Percentiles rank a stretch among this genome's conserved stretches.
Evolutionary conservation across 1,140 invertebrate species (phyloP).

Genomic region (Brachionus calyciflorus): DNA sequence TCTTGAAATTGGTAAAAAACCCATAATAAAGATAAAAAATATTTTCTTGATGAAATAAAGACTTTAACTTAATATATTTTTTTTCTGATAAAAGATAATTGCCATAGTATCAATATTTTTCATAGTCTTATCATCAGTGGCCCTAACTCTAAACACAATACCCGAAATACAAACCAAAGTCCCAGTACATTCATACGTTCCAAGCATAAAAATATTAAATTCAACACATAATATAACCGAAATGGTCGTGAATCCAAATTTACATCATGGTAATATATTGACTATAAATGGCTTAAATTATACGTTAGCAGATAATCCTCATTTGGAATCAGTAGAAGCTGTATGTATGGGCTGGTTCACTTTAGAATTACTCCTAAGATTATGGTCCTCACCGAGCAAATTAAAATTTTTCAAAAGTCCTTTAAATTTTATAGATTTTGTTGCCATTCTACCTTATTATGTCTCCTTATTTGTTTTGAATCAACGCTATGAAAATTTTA

Average conservation of each 20-base stretch:
- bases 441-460: conserved; percentile 99
- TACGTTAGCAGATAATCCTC: conserved; percentile 49
- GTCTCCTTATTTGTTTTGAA: conserved; percentile 62
- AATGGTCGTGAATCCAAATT: background rate
- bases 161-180: conserved; percentile 45
- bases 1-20: too few relatives aligned
- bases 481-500: conserved; percentile 33
- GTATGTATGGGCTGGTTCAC: conserved; percentile 75
- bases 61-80: background rate
- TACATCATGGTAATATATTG: background rate
- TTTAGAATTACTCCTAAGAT: conserved; percentile 94
- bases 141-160: conserved; percentile 75
- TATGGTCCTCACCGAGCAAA: conserved; percentile 96
- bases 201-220: conserved; percentile 1
- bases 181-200: background rate
- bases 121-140: conserved; percentile 94
- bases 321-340: conserved; percentile 61
- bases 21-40: background rate
- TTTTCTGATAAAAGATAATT: conserved; percentile 62
- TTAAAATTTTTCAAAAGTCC: conserved; percentile 97
- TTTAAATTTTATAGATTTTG: conserved; percentile 99
- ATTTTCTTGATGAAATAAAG: background rate
- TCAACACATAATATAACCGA: background rate
- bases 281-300: background rate
- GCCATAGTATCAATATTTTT: conserved; percentile 99